A percentile compares a stretch with the other conserved stretches of the same genome.
These are phyloP conservation scores for Smittia aterrima DNA, from an alignment of 2,888 invertebrate genomes.

Conservation along the genomic window DNA sequence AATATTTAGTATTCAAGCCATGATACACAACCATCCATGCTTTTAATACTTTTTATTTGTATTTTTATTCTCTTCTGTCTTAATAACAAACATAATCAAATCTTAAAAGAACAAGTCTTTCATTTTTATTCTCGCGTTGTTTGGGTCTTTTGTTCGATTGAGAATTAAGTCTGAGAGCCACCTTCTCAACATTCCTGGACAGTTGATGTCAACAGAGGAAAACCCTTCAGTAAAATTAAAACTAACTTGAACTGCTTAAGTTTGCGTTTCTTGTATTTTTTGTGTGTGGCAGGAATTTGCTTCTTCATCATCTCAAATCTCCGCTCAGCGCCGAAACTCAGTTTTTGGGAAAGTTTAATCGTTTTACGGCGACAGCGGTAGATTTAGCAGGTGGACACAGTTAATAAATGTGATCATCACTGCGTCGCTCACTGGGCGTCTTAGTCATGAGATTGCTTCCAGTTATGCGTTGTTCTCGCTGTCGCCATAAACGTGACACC, in stretches of 20 bases:
- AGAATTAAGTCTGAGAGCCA: background rate
- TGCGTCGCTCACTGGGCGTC: background rate
- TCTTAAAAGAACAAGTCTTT: slow-evolving; percentile 21
- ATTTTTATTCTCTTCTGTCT: background rate
- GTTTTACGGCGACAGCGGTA: too few species aligned
- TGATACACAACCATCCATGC: slow-evolving; percentile 18
- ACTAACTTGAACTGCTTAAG: too few species aligned
- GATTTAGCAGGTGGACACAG: background rate
- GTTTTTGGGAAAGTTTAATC: too few species aligned
- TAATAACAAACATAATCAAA: slow-evolving; percentile 19
- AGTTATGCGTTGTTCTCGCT: background rate
- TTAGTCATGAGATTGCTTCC: background rate
- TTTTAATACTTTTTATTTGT: slow-evolving; percentile 8
- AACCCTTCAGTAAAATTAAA: background rate
- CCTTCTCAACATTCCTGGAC: background rate
- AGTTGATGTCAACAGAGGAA: background rate
- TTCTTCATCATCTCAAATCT: too few species aligned
- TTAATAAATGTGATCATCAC: background rate
- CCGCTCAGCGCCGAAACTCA: too few species aligned
- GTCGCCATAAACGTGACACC: background rate
- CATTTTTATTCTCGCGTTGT: background rate
- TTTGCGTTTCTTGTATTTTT: too few species aligned
- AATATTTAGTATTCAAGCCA: slow-evolving; percentile 36
- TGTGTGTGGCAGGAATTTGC: too few species aligned
- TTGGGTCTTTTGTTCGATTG: background rate